phyloP scores from a whole-genome alignment of 2,113 vertebrate species.

The Trochalopteron elliotii region DNA sequence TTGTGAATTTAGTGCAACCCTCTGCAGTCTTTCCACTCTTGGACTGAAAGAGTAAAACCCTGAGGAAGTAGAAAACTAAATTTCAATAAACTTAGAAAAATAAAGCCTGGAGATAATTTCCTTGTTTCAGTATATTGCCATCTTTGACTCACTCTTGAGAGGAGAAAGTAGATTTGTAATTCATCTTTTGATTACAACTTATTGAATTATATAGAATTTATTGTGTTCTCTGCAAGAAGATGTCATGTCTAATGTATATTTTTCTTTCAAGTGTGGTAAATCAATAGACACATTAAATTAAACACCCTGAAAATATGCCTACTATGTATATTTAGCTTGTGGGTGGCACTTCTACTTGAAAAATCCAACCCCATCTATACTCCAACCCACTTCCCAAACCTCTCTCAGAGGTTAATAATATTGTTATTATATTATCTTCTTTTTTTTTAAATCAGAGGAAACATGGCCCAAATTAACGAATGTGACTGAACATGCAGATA shows the following conservation, averaged over 20 bases:
- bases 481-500: neutral
- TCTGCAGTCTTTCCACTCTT: neutral
- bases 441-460: neutral
- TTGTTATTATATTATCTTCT: neutral
- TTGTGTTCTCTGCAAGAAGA: neutral
- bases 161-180: neutral
- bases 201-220: neutral
- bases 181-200: neutral
- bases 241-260: neutral
- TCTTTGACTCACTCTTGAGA: neutral
- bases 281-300: neutral
- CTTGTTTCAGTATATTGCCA: neutral
- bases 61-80: neutral
- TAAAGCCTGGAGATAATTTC: neutral
- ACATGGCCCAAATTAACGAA: constrained; percentile 24
- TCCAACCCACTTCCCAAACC: neutral
- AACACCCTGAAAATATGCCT: neutral
- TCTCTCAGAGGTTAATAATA: neutral
- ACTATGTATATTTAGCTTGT: neutral
- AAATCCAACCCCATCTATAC: neutral
- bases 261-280: neutral
- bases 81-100: neutral
- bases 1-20: neutral
- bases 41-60: neutral
- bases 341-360: neutral